These are phyloP conservation scores for Melanotaenia parkinsoni DNA, from an alignment of 2,797 vertebrate species.

Conservation along the genomic window DNA sequence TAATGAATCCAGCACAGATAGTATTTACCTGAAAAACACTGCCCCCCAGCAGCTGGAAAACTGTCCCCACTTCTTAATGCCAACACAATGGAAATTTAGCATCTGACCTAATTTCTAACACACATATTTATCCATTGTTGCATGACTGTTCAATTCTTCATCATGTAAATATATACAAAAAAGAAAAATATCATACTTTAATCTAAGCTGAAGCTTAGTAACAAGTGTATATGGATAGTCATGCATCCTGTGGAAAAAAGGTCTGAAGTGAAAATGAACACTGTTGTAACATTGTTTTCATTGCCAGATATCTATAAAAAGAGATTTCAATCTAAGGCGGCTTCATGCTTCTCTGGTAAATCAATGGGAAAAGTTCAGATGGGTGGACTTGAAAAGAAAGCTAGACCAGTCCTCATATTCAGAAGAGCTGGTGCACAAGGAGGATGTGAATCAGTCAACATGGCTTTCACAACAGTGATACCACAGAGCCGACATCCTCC, in stretches of 20 bases:
- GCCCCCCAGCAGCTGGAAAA: constrained; percentile 55
- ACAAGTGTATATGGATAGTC: constrained; percentile 41
- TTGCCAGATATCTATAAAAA: no score
- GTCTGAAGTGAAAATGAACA: neutral
- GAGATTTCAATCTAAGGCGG: neutral
- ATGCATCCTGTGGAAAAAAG: neutral
- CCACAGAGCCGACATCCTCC: constrained; percentile 65
- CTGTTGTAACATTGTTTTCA: no score
- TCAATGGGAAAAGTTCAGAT: constrained; percentile 37
- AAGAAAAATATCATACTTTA: neutral
- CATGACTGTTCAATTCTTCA: constrained; percentile 56
- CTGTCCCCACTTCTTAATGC: constrained; percentile 52
- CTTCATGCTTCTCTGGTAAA: constrained; percentile 11
- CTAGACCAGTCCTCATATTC: constrained; percentile 15
- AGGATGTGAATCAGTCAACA: constrained; percentile 70
- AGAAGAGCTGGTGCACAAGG: constrained; percentile 47
- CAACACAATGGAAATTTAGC: constrained; percentile 63
- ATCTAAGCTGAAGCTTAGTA: constrained; percentile 21
- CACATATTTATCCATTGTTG: constrained; percentile 66
- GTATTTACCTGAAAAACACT: constrained; percentile 40
- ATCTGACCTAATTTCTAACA: constrained; percentile 47
- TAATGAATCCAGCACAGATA: constrained; percentile 45
- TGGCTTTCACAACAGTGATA: constrained; percentile 80
- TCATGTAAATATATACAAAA: constrained; percentile 41
- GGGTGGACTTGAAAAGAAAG: constrained; percentile 59